Evolutionary conservation across 2,888 invertebrate genomes (phyloP).

Genomic region (Philopedon plagiatum): DNA sequence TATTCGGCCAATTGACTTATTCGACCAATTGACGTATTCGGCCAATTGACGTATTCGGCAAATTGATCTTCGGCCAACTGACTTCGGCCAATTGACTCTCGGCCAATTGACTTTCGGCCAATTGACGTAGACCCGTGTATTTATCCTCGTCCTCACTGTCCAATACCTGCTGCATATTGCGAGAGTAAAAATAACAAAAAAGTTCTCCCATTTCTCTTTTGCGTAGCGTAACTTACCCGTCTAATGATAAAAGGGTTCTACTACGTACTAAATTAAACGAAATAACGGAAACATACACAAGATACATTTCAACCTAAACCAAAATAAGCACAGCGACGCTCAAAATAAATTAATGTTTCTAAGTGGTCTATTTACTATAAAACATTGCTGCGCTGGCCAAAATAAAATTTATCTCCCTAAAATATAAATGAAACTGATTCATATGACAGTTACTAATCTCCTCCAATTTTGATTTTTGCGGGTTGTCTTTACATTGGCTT

Average conservation of each 20-base stretch:
- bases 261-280: neutral
- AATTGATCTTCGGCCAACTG: no score
- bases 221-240: neutral
- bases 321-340: constrained; percentile 1
- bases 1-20: no score
- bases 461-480: constrained; percentile 17
- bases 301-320: neutral
- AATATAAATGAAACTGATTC: constrained; percentile 40
- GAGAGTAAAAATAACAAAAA: neutral
- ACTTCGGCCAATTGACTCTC: no score
- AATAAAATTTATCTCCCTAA: constrained; percentile 39
- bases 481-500: constrained; percentile 6
- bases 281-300: no score
- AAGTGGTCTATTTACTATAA: constrained; percentile 44
- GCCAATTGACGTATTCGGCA: no score
- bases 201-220: neutral
- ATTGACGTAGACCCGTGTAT: no score
- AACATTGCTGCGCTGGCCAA: constrained; percentile 33
- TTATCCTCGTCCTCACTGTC: neutral
- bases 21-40: no score
- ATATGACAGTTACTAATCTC: constrained; percentile 36
- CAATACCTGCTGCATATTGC: neutral
- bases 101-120: no score
- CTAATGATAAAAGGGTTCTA: neutral
- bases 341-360: constrained; percentile 39